A percentile compares a stretch with the other conserved stretches of the same genome.
Evolutionary conservation across 2,113 vertebrate genomes (phyloP).

Genomic region (Psilopsiagon aymara): DNA sequence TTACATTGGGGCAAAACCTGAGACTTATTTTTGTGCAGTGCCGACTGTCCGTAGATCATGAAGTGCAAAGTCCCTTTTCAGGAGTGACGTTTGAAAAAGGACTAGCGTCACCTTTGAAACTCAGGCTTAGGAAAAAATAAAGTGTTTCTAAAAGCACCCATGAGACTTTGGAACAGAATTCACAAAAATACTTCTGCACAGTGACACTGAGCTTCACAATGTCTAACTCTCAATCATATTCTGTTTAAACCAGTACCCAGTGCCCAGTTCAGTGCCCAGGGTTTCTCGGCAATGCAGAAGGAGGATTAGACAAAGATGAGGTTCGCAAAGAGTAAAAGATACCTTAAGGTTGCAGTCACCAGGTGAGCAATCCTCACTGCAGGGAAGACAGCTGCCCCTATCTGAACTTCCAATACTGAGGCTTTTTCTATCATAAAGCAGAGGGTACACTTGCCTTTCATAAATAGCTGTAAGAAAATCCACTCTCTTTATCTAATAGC

Average conservation of each 20-base stretch:
- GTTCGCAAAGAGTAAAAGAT: neutral
- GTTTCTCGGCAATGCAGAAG: neutral
- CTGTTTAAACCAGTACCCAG: neutral
- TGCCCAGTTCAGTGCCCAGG: neutral
- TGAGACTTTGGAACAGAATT: neutral
- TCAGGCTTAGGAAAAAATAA: neutral
- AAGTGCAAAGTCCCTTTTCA: neutral
- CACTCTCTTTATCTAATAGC: neutral
- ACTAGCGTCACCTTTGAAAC: constrained; percentile 15
- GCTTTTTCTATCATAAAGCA: neutral
- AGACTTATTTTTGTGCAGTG: constrained; percentile 2
- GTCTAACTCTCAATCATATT: neutral
- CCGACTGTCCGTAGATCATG: neutral
- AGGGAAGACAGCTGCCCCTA: neutral
- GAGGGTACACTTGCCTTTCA: neutral
- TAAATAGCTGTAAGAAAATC: neutral
- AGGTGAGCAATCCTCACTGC: neutral
- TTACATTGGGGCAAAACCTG: neutral
- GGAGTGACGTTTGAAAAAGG: neutral
- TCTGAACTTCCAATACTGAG: neutral
- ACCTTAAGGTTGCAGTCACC: neutral
- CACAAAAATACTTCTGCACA: neutral
- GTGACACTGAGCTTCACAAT: neutral
- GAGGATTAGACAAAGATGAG: neutral
- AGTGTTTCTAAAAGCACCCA: neutral